Evolutionary conservation across 2,888 invertebrate species (phyloP).

Genomic region (Cantharis rustica): DNA sequence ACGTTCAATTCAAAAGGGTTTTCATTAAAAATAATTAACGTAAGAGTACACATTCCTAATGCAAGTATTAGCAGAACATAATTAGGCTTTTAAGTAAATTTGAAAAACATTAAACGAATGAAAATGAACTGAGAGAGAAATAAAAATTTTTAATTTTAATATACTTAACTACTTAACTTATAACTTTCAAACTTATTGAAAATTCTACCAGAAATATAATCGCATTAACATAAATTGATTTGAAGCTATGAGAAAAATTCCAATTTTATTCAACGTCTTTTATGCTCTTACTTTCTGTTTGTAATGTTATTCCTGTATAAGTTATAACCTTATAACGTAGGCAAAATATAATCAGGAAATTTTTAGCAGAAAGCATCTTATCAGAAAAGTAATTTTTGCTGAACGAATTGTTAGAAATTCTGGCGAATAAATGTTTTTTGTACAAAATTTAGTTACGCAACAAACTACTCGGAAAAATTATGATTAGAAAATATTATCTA

Average conservation of each 20-base stretch:
- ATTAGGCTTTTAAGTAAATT: neutral
- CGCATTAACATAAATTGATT: slow-evolving; percentile 33
- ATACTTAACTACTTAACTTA: neutral
- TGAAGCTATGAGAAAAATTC: slow-evolving; percentile 31
- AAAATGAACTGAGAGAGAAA: neutral
- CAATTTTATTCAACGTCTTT: slow-evolving; percentile 20
- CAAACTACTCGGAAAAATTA: neutral
- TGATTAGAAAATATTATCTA: neutral
- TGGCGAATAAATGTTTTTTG: neutral
- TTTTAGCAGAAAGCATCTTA: neutral
- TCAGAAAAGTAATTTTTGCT: neutral
- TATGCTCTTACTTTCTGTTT: slow-evolving; percentile 14
- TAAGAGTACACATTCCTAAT: neutral
- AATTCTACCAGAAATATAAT: slow-evolving; percentile 22
- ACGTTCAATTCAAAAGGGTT: neutral
- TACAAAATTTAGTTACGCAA: neutral
- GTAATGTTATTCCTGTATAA: slow-evolving; percentile 16
- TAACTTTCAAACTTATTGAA: slow-evolving; percentile 9
- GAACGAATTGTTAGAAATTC: neutral
- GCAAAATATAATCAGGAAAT: neutral
- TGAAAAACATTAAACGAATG: neutral
- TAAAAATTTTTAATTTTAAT: neutral
- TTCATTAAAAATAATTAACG: neutral
- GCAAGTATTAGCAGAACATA: neutral
- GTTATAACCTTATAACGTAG: slow-evolving; percentile 8